Evolutionary conservation across 2,113 vertebrate genomes (phyloP), one percentile per base, ranked within the genome.

Genomic region (Archocentrus centrarchus): DNA sequence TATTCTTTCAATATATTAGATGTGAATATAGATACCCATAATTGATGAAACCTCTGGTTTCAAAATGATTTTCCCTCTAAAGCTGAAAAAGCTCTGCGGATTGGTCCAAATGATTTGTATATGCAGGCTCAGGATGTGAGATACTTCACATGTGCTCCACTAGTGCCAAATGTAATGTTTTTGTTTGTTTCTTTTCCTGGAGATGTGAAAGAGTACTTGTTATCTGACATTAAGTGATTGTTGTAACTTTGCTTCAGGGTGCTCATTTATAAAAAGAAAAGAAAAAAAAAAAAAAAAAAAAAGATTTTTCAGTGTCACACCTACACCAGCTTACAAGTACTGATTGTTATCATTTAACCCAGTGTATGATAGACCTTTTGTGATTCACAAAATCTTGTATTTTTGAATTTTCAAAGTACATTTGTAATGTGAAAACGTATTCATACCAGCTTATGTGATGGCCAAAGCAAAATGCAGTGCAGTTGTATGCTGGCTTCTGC

Each of bases 111-210:
- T 63, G 62, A 82, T 75, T 84, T 62, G 11, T 66, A 18, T 82
- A 88, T 81, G n/a, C 62, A 86, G 62, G 76, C 90, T 93, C 92
- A 92, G 89, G 88, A 83, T 44, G 22, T 13, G 63, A 81, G 58
- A 59, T 39, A 79, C 41, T 47, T 89, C 86, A 81, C 50, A 35
- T 66, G 84, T 83, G 82, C 62, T 86, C 62, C 82, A 88, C 47
- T 80, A 84, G 92, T 95, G 93, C 93, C 93, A 93, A 95, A 95
- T 81, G 27, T 66, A 62, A 79, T 17, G 1, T 70, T 50, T 50
- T 47, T 68, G 30, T 44, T 89, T 44, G 58, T 68, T 79, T 44
- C 20, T 70, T 88, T 86, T 76, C 66, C 76, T 61, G 59, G 83
- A 88, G 37, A 82, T 82, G 70, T 86, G 77, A 78, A 58, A 24